phyloP scores from a whole-genome alignment of 2,113 vertebrate genomes.

The Megaleporinus macrocephalus region DNA sequence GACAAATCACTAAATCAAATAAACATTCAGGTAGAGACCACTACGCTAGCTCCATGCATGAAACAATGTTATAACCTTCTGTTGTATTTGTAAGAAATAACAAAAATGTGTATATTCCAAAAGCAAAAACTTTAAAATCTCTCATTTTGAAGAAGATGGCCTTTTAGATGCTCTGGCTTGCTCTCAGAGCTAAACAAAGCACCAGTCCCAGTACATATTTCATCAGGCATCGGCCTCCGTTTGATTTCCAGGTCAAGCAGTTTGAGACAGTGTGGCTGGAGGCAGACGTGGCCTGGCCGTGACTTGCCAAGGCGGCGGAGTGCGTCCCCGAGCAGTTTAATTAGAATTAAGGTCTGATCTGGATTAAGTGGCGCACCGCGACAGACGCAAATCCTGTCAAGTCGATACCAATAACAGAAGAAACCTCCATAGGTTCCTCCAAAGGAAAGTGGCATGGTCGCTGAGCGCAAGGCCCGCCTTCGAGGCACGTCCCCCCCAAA shows the following conservation, averaged over 20 bases:
- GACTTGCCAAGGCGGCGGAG: conserved; percentile 36
- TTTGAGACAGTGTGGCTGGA: conserved; percentile 50
- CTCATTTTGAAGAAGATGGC: background rate
- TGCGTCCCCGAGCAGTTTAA: conserved; percentile 59
- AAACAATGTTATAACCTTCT: too few species aligned
- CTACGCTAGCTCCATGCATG: too few species aligned
- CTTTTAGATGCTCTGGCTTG: background rate
- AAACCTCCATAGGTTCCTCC: conserved; percentile 58
- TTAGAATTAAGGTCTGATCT: conserved; percentile 65
- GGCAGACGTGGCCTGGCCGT: conserved; percentile 38
- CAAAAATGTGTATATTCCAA: background rate
- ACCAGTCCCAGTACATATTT: background rate
- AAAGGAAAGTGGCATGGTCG: conserved; percentile 37
- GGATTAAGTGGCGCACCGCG: conserved; percentile 56
- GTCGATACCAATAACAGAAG: conserved; percentile 49
- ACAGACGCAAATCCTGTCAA: conserved; percentile 57
- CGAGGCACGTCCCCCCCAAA: conserved; percentile 13
- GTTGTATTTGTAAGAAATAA: too few species aligned
- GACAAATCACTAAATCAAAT: too few species aligned
- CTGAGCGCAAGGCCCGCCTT: conserved; percentile 42
- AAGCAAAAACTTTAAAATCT: background rate
- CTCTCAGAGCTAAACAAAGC: background rate
- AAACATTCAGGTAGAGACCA: too few species aligned
- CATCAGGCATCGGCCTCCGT: conserved; percentile 29
- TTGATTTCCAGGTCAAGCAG: conserved; percentile 56